A percentile compares a stretch with the other conserved stretches of the same genome.
These are phyloP conservation scores for Stenolophus ochropezus DNA, from an alignment of 2,888 invertebrate genomes.

Conservation along the genomic window DNA sequence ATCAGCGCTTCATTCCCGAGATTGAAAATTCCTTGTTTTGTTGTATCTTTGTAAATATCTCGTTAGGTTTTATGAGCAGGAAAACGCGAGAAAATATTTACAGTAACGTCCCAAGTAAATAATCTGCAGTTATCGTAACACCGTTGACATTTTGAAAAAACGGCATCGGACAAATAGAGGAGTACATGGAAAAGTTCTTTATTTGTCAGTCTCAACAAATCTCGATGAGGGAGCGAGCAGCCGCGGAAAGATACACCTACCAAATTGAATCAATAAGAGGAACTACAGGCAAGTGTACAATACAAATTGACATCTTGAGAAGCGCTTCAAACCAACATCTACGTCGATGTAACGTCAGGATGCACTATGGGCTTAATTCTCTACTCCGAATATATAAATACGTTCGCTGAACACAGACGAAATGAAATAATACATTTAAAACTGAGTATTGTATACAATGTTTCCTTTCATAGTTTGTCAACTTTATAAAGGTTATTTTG, in stretches of 20 bases:
- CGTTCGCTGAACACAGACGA: too few species aligned
- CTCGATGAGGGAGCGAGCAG: slow-evolving; percentile 36
- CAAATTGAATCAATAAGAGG: slow-evolving; percentile 63
- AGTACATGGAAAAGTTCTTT: slow-evolving; percentile 38
- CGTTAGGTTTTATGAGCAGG: slow-evolving; percentile 26
- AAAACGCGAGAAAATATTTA: slow-evolving; percentile 36
- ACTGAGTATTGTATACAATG: too few species aligned
- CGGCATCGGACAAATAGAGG: slow-evolving; percentile 1
- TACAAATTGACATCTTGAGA: slow-evolving; percentile 63
- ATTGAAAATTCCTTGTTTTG: slow-evolving; percentile 7
- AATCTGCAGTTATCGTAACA: slow-evolving; percentile 27
- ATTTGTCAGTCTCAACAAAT: slow-evolving; percentile 41
- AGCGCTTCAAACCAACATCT: slow-evolving; percentile 58
- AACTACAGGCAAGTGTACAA: slow-evolving; percentile 59
- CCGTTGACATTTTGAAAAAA: slow-evolving; percentile 45
- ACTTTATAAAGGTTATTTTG: too few species aligned
- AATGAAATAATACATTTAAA: too few species aligned
- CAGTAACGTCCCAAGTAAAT: slow-evolving; percentile 30
- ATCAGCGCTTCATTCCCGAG: neutral
- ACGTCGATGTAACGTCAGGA: neutral
- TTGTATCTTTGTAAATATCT: slow-evolving; percentile 29
- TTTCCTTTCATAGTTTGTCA: too few species aligned
- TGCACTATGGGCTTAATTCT: too few species aligned
- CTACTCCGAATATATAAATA: too few species aligned
- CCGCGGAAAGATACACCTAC: slow-evolving; percentile 60